Conservation (phyloP, 2,888 invertebrate species). For the Himalopsyche japonica region DNA sequence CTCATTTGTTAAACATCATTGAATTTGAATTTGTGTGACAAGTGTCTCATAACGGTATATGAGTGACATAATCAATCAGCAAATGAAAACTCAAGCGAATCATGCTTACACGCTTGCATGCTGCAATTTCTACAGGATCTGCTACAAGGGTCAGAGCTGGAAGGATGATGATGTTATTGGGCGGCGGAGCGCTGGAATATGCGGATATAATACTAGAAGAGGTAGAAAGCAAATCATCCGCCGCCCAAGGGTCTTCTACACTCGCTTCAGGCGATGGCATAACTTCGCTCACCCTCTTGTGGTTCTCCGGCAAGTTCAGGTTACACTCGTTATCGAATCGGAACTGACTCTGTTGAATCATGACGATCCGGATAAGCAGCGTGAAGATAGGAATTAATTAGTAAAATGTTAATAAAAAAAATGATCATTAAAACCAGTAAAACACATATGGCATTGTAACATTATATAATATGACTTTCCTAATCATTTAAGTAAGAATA, state of each 20-base stretch:
- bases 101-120: conserved; percentile 74
- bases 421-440: too few relatives aligned
- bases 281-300: conserved; percentile 90
- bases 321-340: conserved; percentile 99
- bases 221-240: conserved; percentile 44
- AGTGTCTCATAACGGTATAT: too few relatives aligned
- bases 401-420: background rate
- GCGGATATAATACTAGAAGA: background rate
- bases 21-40: too few relatives aligned
- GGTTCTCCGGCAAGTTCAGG: conserved; percentile 95
- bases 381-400: background rate
- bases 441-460: too few relatives aligned
- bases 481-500: too few relatives aligned
- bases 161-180: background rate
- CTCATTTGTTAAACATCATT: too few relatives aligned
- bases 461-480: too few relatives aligned
- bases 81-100: conserved; percentile 20
- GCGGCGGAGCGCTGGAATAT: conserved; percentile 4
- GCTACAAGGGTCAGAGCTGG: background rate
- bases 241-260: conserved; percentile 53
- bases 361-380: conserved; percentile 38
- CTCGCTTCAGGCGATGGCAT: conserved; percentile 55
- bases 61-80: background rate
- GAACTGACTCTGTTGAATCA: conserved; percentile 89
- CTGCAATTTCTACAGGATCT: conserved; percentile 58